phyloP scores from a whole-genome alignment of 2,888 invertebrate species.

The Limnephilus auricula region DNA sequence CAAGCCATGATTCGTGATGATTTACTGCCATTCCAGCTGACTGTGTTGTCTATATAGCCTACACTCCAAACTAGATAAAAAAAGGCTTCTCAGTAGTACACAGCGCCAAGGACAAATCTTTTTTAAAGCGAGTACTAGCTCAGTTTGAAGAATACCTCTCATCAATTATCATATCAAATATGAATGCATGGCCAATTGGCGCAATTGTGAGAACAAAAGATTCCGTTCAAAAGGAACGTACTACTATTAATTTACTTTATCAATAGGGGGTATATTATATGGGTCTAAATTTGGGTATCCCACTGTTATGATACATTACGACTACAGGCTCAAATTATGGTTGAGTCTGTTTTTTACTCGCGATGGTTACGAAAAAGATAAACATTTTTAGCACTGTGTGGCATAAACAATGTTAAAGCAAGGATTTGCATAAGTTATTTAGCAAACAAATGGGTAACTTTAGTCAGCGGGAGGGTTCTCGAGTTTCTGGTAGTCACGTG shows the following conservation, averaged over 20 bases:
- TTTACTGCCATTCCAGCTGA: neutral
- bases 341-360: neutral
- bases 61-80: neutral
- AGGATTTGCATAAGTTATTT: neutral
- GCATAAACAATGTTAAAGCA: neutral
- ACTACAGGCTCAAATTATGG: neutral
- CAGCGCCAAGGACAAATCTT: neutral
- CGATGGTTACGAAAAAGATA: neutral
- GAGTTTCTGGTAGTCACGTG: neutral
- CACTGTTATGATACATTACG: neutral
- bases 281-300: neutral
- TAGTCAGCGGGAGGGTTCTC: neutral
- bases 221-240: neutral
- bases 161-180: constrained; percentile 17
- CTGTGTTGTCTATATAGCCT: neutral
- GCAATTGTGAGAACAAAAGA: constrained; percentile 10
- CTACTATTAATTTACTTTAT: neutral
- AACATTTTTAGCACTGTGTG: neutral
- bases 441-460: neutral
- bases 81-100: neutral
- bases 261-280: neutral
- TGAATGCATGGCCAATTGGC: constrained; percentile 25
- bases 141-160: constrained; percentile 12
- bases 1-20: neutral
- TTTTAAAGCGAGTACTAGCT: neutral